Percentiles rank a stretch among this genome's conserved stretches.
Evolutionary conservation across 2,797 vertebrate genomes (phyloP).

Genomic region (Arrhamphus sclerolepis): DNA sequence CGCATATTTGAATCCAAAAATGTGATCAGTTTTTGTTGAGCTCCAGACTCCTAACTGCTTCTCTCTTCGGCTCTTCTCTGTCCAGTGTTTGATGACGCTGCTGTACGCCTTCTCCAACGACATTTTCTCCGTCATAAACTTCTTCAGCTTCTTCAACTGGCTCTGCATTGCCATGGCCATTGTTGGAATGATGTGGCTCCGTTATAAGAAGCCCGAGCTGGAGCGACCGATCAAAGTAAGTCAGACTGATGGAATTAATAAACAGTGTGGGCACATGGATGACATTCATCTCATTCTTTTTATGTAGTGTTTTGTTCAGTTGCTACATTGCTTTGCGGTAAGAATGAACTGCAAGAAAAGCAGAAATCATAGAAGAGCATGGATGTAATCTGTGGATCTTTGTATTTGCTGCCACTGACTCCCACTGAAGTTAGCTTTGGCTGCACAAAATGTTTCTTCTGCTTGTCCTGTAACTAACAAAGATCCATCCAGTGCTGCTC

Average conservation of each 20-base stretch:
- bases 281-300: too few relatives aligned
- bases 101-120: slow-evolving; percentile 95
- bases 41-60: neutral
- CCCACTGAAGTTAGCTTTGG: slow-evolving; percentile 39
- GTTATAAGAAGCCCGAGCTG: slow-evolving; percentile 91
- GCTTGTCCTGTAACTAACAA: slow-evolving; percentile 31
- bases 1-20: too few relatives aligned
- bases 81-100: slow-evolving; percentile 93
- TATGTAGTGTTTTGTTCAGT: too few relatives aligned
- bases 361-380: too few relatives aligned
- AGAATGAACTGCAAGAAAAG: too few relatives aligned
- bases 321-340: too few relatives aligned
- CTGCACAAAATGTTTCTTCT: slow-evolving; percentile 24
- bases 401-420: slow-evolving; percentile 2
- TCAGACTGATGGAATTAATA: neutral
- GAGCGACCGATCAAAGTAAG: slow-evolving; percentile 94
- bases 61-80: neutral
- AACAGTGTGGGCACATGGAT: too few relatives aligned
- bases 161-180: slow-evolving; percentile 97
- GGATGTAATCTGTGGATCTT: neutral
- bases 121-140: slow-evolving; percentile 98
- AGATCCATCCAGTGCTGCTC: slow-evolving; percentile 41
- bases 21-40: too few relatives aligned
- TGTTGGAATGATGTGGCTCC: slow-evolving; percentile 95
- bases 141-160: slow-evolving; percentile 99